phyloP scores from a whole-genome alignment of 1,140 invertebrate species.

The Drosophila seguyi region DNA sequence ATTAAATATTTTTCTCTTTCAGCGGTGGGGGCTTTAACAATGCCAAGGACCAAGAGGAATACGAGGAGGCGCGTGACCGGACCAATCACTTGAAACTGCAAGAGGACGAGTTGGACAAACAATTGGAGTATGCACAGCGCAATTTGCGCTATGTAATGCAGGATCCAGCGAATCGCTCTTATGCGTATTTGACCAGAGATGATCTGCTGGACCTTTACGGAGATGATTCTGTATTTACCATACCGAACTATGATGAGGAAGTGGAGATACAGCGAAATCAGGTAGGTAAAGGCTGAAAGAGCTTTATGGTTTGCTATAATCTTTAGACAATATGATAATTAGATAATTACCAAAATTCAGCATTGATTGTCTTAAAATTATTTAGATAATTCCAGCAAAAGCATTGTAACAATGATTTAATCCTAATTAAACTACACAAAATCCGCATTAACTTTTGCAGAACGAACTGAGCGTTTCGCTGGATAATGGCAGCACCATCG shows the following conservation, averaged over 20 bases:
- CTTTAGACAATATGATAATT: too few species aligned
- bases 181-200: constrained; percentile 81
- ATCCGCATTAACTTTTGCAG: constrained; percentile 10
- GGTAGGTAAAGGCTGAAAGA: too few species aligned
- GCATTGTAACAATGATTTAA: constrained; percentile 26
- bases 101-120: constrained; percentile 73
- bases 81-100: constrained; percentile 62
- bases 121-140: constrained; percentile 74
- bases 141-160: constrained; percentile 78
- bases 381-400: background rate
- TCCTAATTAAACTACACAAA: background rate
- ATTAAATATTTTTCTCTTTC: background rate
- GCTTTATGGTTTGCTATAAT: too few species aligned
- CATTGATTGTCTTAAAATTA: background rate
- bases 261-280: constrained; percentile 65
- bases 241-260: constrained; percentile 79
- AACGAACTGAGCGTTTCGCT: constrained; percentile 66
- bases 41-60: constrained; percentile 65
- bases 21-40: constrained; percentile 73
- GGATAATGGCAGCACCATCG: constrained; percentile 81
- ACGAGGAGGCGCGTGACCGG: constrained; percentile 54
- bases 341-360: background rate
- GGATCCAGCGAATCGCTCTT: constrained; percentile 75
- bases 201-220: constrained; percentile 73
- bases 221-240: constrained; percentile 76